Conservation (phyloP, 2,888 invertebrate genomes). For the Lycophotia porphyrea region DNA sequence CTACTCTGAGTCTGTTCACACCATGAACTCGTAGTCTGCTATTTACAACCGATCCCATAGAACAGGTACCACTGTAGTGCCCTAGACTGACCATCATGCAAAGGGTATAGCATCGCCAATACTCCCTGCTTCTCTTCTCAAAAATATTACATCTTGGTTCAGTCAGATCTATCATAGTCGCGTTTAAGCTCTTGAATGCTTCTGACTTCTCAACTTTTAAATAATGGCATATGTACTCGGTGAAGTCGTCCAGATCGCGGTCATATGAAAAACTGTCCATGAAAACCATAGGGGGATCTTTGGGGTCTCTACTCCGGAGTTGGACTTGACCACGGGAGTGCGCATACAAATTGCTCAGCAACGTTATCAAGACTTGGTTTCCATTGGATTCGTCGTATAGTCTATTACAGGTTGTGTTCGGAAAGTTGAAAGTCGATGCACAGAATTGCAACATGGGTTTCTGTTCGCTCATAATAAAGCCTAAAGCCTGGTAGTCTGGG, state of each 20-base stretch:
- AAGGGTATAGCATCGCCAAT: conserved; percentile 66
- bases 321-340: conserved; percentile 69
- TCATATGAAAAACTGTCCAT: conserved; percentile 63
- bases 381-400: conserved; percentile 45
- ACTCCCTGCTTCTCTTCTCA: conserved; percentile 57
- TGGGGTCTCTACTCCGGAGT: conserved; percentile 67
- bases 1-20: conserved; percentile 67
- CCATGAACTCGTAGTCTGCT: conserved; percentile 82
- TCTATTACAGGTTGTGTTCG: conserved; percentile 52
- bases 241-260: conserved; percentile 69
- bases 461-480: conserved; percentile 46
- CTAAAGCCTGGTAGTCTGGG: conserved; percentile 70
- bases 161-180: conserved; percentile 62
- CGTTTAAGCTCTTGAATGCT: conserved; percentile 68
- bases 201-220: conserved; percentile 68
- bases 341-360: conserved; percentile 64
- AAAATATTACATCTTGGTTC: conserved; percentile 46
- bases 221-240: conserved; percentile 68
- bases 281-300: conserved; percentile 67
- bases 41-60: conserved; percentile 94
- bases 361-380: conserved; percentile 50
- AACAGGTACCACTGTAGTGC: conserved; percentile 92
- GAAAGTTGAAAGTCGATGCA: conserved; percentile 39
- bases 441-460: conserved; percentile 53
- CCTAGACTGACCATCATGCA: conserved; percentile 91